phyloP scores from a whole-genome alignment of 2,797 vertebrate species.

The Diceros bicornis region DNA sequence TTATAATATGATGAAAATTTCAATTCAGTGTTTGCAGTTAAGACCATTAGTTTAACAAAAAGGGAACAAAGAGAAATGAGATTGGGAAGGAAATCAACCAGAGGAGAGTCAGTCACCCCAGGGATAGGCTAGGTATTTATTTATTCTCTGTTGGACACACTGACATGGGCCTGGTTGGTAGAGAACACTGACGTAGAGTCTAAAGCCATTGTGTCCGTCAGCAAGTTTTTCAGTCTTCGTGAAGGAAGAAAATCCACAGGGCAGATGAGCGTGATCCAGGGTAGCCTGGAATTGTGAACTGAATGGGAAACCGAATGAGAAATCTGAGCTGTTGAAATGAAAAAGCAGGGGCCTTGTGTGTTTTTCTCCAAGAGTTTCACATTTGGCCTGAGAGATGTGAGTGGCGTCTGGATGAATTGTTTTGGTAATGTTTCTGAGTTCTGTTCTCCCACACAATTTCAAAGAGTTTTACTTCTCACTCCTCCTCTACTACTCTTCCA shows the following conservation, averaged over 20 bases:
- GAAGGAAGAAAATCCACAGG: slow-evolving; percentile 51
- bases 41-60: background rate
- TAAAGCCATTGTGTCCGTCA: slow-evolving; percentile 25
- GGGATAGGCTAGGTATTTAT: background rate
- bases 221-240: slow-evolving; percentile 19
- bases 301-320: background rate
- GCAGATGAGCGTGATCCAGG: background rate
- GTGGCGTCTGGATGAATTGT: background rate
- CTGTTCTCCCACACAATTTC: background rate
- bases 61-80: background rate
- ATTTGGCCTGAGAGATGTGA: background rate
- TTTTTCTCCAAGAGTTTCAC: background rate
- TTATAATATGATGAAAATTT: background rate
- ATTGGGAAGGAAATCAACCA: background rate
- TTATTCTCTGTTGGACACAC: slow-evolving; percentile 33
- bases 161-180: background rate
- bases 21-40: background rate
- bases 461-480: background rate
- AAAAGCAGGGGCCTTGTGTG: background rate
- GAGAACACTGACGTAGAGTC: slow-evolving; percentile 36
- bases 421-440: background rate
- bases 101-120: background rate
- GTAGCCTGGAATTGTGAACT: slow-evolving; percentile 11
- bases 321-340: slow-evolving; percentile 1
- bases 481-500: background rate